These are phyloP conservation scores for Hippocampus guttulatus DNA, from an alignment of 2,113 vertebrate species.

Conservation along the genomic window DNA sequence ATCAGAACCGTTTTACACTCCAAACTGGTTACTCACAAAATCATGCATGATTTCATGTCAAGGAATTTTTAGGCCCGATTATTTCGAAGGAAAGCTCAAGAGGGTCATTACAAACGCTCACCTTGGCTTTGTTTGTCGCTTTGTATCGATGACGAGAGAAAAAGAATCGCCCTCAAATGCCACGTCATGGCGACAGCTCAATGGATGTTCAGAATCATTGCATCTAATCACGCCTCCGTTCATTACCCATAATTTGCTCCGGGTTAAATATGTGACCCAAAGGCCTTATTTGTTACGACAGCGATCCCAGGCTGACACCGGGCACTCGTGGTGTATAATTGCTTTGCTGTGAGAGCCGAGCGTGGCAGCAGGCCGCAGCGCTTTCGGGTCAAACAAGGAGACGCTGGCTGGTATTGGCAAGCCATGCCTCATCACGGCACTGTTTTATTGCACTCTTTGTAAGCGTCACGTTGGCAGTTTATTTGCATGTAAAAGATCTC, in stretches of 20 bases:
- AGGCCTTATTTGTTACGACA: slow-evolving; percentile 11
- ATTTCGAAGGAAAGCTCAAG: neutral
- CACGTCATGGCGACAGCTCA: neutral
- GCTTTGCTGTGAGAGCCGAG: slow-evolving; percentile 31
- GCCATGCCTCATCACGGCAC: neutral
- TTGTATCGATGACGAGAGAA: neutral
- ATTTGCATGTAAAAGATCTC: neutral
- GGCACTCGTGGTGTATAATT: slow-evolving; percentile 31
- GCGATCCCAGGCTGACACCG: slow-evolving; percentile 11
- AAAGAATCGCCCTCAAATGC: neutral
- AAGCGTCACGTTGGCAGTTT: neutral
- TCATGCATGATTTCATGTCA: no score
- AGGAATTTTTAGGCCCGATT: neutral
- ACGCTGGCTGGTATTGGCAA: neutral
- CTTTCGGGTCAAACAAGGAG: slow-evolving; percentile 12
- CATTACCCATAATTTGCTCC: slow-evolving; percentile 31
- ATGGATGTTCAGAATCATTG: slow-evolving; percentile 7
- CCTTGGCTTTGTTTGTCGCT: neutral
- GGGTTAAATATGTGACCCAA: slow-evolving; percentile 24
- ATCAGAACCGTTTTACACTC: neutral
- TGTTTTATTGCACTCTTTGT: neutral
- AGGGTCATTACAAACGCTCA: neutral
- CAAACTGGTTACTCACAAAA: neutral
- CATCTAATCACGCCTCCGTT: slow-evolving; percentile 16
- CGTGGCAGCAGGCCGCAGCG: slow-evolving; percentile 7